Evolutionary conservation across 37 sponge, comb jelly and placozoan genomes (phyloP).

Genomic region (Geodia barretti): DNA sequence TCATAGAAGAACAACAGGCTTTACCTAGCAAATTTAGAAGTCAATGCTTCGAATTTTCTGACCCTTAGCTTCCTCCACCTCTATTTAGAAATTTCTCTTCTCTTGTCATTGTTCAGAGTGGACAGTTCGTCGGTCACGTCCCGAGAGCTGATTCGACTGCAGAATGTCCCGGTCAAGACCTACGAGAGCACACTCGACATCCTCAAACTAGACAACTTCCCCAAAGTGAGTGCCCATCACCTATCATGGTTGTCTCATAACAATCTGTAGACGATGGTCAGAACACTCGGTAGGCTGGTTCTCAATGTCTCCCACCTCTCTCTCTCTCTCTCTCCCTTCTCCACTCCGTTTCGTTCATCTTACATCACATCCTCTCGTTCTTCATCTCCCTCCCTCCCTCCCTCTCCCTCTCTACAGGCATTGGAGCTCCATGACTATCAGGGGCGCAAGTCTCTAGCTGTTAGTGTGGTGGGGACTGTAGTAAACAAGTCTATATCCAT

Average conservation of each 20-base stretch:
- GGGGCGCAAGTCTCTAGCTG: conserved; percentile 77
- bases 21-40: too few species aligned
- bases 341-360: background rate
- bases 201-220: conserved; percentile 77
- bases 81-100: too few species aligned
- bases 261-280: too few species aligned
- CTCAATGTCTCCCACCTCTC: too few species aligned
- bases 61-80: too few species aligned
- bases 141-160: conserved; percentile 73
- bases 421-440: conserved; percentile 63
- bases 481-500: conserved; percentile 74
- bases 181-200: conserved; percentile 91
- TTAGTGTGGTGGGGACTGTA: conserved; percentile 68
- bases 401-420: conserved; percentile 3
- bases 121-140: conserved; percentile 34
- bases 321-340: background rate
- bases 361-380: too few species aligned
- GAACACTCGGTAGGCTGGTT: too few species aligned
- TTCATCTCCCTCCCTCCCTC: background rate
- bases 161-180: conserved; percentile 84
- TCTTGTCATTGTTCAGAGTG: conserved; percentile 37
- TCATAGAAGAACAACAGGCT: too few species aligned
- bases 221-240: conserved; percentile 15
- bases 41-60: too few species aligned
- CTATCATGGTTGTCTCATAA: too few species aligned